Evolutionary conservation across 2,797 vertebrate genomes (phyloP), one percentile per base, ranked within the genome.

Genomic region (Pyrrhura leucotis): DNA sequence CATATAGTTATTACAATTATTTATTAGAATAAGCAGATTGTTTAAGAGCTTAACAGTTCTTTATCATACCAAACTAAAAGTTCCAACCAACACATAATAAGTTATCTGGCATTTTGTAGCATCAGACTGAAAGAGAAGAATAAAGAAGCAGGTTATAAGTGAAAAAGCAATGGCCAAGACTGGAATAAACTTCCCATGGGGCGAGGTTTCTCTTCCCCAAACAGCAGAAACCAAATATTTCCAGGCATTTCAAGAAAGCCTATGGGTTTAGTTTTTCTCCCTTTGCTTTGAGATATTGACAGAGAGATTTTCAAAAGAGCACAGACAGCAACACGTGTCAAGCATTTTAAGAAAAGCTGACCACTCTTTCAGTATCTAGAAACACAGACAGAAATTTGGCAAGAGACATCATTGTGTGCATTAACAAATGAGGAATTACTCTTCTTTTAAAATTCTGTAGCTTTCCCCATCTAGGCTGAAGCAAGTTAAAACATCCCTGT

Each of bases 191-290:
- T 33, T 22, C 50, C 66, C 79, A 61, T 13, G 63, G 23, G 74
- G 82, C 33, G 74, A 85, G 16, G 22, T 37, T 93, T 72, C 77
- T 80, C 39, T 68, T 93, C 53, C 50, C 58, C 63, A 73, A 6
- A 61, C 42, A 81, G 21, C n/a, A 81, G 73, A 18, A 91, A 68
- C 28, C 23, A 75, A 78, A 14, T 66, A 73, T 73, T 78, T 83
- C 42, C 62, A 78, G 31, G 54, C 59, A 58, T 65, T 89, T 96
- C 58, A 81, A 84, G 80, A 93, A 94, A 83, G 53, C 58, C 50
- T 69, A 37, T 10, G 67, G 65, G 74, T 45, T 63, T 40, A 72
- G 14, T 33, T 45, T 83, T 42, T 48, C 19, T 75, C 62, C 17
- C 9, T 90, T 58, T 77, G 53, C 31, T 95, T 14, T 88, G 74